Evolutionary conservation across 2,888 invertebrate genomes (phyloP), one percentile per base, ranked within the genome.

Genomic region (Schizaphis graminum): DNA sequence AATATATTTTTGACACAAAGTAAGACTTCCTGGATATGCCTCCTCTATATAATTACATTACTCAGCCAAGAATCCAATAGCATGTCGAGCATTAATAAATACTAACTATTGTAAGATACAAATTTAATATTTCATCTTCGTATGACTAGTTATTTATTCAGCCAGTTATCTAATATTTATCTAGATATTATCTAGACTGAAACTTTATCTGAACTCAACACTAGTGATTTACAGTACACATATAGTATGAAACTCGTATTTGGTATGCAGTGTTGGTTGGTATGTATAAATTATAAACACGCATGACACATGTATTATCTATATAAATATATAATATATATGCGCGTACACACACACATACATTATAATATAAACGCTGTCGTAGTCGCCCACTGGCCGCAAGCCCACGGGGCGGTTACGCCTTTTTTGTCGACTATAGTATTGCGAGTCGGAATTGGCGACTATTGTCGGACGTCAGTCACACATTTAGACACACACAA

Each of bases 401-500:
- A 26, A 11, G 84, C 24, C 41, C 26, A 4, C 44, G 44, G 26
- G n/a, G 47, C 10, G n/a, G 61, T 67, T 77, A 67, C 90, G 67
- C 61, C 77, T 91, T 77, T 67, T 35, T 41, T 5, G 90, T 77
- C 28, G 61, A 67, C 41, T 61, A 21, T 5, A 41, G n/a, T 91
- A 16, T 35, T 90, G 47, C 47, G 28, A 61, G 61, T 90, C 0
- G 49, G 77, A 91, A 77, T 87, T n/a, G 26, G 41, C 8, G 21
- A 77, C 61, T 24, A 91, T 91, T 91, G 47, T 67, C n/a, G 26
- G 90, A 44, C 67, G 47, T 67, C n/a, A 13, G 90, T 44, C 67
- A 67, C 67, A 28, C 67, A 10, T 56, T 35, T 24, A n/a, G 3
- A 53, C 61, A 28, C 28, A 49, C 86, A 49, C 47, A 85, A 11